Evolutionary conservation across 2,797 vertebrate species (phyloP).

Genomic region (Simalia tracyae): DNA sequence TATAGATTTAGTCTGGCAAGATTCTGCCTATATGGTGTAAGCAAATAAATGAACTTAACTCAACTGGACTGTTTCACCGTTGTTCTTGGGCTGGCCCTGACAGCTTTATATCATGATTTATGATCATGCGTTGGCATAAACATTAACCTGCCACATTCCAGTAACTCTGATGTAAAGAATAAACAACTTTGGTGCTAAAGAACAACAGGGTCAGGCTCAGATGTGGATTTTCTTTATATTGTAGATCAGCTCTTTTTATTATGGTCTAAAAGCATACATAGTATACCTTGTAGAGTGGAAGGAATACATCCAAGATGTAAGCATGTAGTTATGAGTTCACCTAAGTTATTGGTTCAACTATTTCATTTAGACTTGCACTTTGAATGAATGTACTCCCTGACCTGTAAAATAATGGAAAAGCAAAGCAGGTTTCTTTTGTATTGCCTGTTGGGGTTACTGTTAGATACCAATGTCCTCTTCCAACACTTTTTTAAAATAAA

Average conservation of each 20-base stretch:
- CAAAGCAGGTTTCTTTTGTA: conserved; percentile 52
- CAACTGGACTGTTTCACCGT: too few relatives aligned
- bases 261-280: neutral
- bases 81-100: too few relatives aligned
- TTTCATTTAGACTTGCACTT: conserved; percentile 2
- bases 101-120: neutral
- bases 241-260: neutral
- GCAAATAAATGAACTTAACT: too few relatives aligned
- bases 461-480: conserved; percentile 1
- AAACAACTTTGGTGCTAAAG: conserved; percentile 15
- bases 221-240: conserved; percentile 46
- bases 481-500: neutral
- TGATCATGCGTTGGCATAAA: neutral
- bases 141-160: neutral
- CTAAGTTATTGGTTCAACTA: neutral
- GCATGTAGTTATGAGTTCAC: neutral
- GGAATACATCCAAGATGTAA: neutral
- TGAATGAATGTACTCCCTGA: neutral
- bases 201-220: conserved; percentile 41
- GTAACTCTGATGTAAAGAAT: neutral
- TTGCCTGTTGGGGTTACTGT: conserved; percentile 53
- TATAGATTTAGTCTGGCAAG: too few relatives aligned
- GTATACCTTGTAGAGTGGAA: neutral
- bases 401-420: conserved; percentile 46
- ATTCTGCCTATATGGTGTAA: too few relatives aligned